These are phyloP conservation scores for Trypoxylon attenuatum DNA, from an alignment of 2,888 invertebrate genomes.

Conservation along the genomic window DNA sequence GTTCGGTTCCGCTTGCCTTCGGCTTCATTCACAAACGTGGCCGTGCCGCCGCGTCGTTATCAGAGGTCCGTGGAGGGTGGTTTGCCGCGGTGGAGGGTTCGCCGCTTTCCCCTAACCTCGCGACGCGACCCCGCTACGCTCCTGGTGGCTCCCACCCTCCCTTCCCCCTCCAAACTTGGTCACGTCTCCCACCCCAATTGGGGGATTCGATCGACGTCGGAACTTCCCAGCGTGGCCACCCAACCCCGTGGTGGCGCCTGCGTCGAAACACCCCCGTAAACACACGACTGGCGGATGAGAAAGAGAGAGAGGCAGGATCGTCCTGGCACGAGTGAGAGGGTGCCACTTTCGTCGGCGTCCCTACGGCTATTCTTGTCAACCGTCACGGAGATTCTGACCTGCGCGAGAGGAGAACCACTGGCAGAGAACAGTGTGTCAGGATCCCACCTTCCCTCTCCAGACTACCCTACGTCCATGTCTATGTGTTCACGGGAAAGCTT, in stretches of 20 bases:
- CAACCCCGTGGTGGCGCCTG: slow-evolving; percentile 57
- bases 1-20: background rate
- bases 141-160: slow-evolving; percentile 40
- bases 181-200: slow-evolving; percentile 63
- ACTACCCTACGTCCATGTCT: background rate
- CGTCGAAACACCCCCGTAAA: slow-evolving; percentile 62
- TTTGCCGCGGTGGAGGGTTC: slow-evolving; percentile 35
- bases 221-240: slow-evolving; percentile 54
- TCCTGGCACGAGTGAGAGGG: background rate
- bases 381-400: slow-evolving; percentile 43
- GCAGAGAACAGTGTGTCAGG: slow-evolving; percentile 33
- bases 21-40: slow-evolving; percentile 46
- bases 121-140: slow-evolving; percentile 19
- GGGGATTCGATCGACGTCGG: slow-evolving; percentile 66
- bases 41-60: slow-evolving; percentile 38
- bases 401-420: slow-evolving; percentile 55
- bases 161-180: slow-evolving; percentile 33
- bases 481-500: background rate
- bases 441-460: slow-evolving; percentile 13
- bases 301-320: slow-evolving; percentile 16
- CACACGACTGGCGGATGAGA: slow-evolving; percentile 37
- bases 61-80: slow-evolving; percentile 29
- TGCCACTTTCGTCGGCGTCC: background rate
- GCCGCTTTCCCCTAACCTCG: slow-evolving; percentile 42
- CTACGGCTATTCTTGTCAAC: slow-evolving; percentile 33